These are phyloP conservation scores for Dicranocentrus wangi DNA, from an alignment of 2,888 invertebrate species.

Conservation along the genomic window DNA sequence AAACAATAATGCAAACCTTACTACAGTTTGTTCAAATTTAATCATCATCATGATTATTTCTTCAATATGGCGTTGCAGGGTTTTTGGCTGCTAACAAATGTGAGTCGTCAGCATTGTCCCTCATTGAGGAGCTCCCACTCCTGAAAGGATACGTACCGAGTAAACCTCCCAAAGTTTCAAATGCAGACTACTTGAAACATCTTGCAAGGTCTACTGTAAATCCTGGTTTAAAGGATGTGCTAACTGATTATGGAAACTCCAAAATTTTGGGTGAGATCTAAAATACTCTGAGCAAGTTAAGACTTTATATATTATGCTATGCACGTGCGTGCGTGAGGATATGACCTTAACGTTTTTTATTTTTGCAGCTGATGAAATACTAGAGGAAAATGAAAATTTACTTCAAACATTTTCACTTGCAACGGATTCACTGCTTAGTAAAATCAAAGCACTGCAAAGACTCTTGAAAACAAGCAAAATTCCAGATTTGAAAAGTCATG, in stretches of 20 bases:
- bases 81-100: constrained; percentile 55
- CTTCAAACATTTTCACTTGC: background rate
- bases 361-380: constrained; percentile 39
- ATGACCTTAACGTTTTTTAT: background rate
- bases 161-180: constrained; percentile 38
- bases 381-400: constrained; percentile 24
- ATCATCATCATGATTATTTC: no score
- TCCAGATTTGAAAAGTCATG: no score
- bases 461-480: background rate
- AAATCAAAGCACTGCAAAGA: constrained; percentile 13
- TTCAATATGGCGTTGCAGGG: constrained; percentile 23
- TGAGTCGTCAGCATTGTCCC: constrained; percentile 26
- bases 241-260: constrained; percentile 56
- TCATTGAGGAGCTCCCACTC: constrained; percentile 55
- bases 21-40: no score
- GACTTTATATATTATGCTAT: no score
- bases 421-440: constrained; percentile 25
- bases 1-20: no score
- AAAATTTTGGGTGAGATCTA: constrained; percentile 37
- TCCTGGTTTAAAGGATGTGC: constrained; percentile 38
- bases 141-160: constrained; percentile 30
- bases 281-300: background rate
- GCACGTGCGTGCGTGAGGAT: background rate
- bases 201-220: constrained; percentile 19
- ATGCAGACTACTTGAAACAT: constrained; percentile 38